phyloP scores from a whole-genome alignment of 2,797 vertebrate species.

The Platyrinchus mystaceus region DNA sequence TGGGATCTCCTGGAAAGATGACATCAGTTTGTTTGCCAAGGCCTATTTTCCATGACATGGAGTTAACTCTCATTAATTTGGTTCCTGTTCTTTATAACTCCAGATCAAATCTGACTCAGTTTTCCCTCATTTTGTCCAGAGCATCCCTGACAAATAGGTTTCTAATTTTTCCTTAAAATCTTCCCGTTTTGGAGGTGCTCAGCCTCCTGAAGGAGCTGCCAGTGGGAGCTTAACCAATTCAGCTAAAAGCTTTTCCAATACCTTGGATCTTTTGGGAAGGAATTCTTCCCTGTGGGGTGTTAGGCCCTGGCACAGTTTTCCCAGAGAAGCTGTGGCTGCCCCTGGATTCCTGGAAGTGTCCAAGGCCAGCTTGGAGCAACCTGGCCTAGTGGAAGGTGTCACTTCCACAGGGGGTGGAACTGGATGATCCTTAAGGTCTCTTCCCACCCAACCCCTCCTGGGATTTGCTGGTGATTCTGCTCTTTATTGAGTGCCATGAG shows the following conservation, averaged over 20 bases:
- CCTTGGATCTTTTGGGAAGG: background rate
- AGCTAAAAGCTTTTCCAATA: background rate
- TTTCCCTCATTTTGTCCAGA: background rate
- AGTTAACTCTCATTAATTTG: background rate
- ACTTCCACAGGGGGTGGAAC: background rate
- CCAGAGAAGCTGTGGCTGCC: background rate
- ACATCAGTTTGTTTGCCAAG: background rate
- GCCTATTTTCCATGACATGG: background rate
- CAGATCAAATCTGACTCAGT: background rate
- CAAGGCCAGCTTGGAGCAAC: rapidly evolving
- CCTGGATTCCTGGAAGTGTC: background rate
- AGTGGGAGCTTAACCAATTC: background rate
- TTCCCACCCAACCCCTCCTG: background rate
- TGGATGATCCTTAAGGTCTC: background rate
- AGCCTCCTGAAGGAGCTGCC: background rate
- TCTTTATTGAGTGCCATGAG: background rate
- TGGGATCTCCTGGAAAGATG: background rate
- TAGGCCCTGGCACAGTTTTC: background rate
- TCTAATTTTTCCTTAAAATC: background rate
- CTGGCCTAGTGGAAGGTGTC: rapidly evolving
- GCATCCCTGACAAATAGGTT: background rate
- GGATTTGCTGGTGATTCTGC: background rate
- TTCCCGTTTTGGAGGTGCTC: background rate
- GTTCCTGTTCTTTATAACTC: background rate
- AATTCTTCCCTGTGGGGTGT: background rate